phyloP scores from a whole-genome alignment of 2,888 invertebrate genomes.

The Ctena decussata region DNA sequence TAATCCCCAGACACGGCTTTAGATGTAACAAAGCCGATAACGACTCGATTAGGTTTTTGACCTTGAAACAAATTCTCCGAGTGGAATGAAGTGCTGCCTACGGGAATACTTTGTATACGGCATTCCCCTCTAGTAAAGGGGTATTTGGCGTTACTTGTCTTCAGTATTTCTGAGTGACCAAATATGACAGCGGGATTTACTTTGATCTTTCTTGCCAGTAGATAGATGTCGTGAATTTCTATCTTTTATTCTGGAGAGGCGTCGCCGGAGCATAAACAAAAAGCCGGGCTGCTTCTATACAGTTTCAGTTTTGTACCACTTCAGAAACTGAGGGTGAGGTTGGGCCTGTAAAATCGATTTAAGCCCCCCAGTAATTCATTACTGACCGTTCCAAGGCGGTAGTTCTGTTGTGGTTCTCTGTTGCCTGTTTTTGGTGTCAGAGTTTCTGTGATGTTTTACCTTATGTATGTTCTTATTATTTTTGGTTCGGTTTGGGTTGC shows the following conservation, averaged over 20 bases:
- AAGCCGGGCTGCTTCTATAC: background rate
- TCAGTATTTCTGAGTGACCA: conserved; percentile 40
- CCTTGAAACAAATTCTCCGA: conserved; percentile 15
- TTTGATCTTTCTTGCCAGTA: conserved; percentile 28
- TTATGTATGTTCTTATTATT: no score
- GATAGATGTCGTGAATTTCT: background rate
- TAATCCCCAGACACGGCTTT: background rate
- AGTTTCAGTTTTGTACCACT: conserved; percentile 15
- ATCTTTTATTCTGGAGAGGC: conserved; percentile 7
- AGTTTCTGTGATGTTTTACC: no score
- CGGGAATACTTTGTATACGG: background rate
- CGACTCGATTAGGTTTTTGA: background rate
- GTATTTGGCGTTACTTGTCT: background rate
- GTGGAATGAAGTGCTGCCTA: background rate
- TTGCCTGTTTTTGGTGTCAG: no score
- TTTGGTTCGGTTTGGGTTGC: no score
- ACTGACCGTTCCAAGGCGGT: no score
- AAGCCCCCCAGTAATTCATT: no score
- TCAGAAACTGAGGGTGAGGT: no score
- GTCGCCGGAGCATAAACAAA: background rate
- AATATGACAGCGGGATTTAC: conserved; percentile 52
- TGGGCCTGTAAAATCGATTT: no score
- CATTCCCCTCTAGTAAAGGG: conserved; percentile 2
- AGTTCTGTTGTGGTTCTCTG: no score
- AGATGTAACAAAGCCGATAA: background rate